Evolutionary conservation across 2,888 invertebrate genomes (phyloP).

Genomic region (Linnaemya tessellans): DNA sequence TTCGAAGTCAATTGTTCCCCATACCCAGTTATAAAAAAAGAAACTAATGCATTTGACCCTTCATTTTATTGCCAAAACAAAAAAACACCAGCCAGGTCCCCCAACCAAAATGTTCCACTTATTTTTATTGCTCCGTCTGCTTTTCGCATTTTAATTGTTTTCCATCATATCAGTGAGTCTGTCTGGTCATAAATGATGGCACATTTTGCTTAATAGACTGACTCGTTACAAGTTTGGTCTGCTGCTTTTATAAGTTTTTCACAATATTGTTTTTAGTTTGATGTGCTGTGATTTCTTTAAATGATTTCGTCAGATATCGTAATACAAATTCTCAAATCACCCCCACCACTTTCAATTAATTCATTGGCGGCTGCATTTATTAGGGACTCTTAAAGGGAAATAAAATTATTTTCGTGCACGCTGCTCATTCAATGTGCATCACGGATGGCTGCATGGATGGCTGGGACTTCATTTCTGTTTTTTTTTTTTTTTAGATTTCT

Average conservation of each 20-base stretch:
- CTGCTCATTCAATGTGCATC: constrained; percentile 17
- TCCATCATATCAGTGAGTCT: constrained; percentile 47
- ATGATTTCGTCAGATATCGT: constrained; percentile 66
- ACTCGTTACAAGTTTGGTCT: too few relatives aligned
- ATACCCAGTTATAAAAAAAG: constrained; percentile 7
- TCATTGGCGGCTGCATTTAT: constrained; percentile 10
- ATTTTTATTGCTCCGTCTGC: constrained; percentile 51
- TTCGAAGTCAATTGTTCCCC: neutral
- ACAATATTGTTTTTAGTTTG: constrained; percentile 37
- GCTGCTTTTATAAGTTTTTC: too few relatives aligned
- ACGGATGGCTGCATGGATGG: constrained; percentile 16
- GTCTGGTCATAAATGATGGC: too few relatives aligned
- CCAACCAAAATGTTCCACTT: constrained; percentile 19
- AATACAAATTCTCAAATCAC: constrained; percentile 50
- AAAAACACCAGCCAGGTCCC: constrained; percentile 24
- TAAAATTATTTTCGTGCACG: constrained; percentile 20
- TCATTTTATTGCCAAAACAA: constrained; percentile 6
- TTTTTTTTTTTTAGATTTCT: neutral
- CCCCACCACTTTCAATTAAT: constrained; percentile 42
- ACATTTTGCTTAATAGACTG: too few relatives aligned
- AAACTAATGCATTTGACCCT: neutral
- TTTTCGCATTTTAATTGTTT: constrained; percentile 64
- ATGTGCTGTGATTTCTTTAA: constrained; percentile 59
- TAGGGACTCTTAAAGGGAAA: constrained; percentile 30
- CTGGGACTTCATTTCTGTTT: neutral